These are phyloP conservation scores for Drosophila serrata DNA, from an alignment of 1,140 invertebrate genomes.

Conservation along the genomic window DNA sequence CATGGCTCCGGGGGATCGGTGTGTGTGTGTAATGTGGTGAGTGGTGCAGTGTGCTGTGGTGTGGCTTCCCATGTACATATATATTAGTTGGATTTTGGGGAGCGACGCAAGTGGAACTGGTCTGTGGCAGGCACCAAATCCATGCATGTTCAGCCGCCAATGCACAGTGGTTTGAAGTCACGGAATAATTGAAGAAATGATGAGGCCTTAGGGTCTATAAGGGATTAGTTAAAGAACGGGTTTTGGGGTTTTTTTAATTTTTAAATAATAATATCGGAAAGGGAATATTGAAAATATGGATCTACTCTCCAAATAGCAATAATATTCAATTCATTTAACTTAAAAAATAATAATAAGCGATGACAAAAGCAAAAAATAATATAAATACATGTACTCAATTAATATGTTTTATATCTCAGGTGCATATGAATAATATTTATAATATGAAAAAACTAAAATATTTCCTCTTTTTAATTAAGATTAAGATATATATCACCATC, in stretches of 20 bases:
- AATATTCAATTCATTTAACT: too few relatives aligned
- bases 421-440: background rate
- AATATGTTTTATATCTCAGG: too few relatives aligned
- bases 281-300: too few relatives aligned
- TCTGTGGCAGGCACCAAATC: conserved; percentile 64
- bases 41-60: conserved; percentile 36
- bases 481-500: too few relatives aligned
- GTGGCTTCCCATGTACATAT: conserved; percentile 62
- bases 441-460: background rate
- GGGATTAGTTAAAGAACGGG: background rate
- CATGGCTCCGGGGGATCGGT: conserved; percentile 25
- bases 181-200: background rate
- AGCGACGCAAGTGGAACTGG: conserved; percentile 83
- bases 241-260: background rate
- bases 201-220: background rate
- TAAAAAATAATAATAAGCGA: too few relatives aligned
- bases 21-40: conserved; percentile 11
- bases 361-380: too few relatives aligned
- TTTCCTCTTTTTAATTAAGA: background rate
- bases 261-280: background rate
- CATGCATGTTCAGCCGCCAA: conserved; percentile 42
- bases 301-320: too few relatives aligned
- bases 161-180: background rate
- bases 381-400: too few relatives aligned
- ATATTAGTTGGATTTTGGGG: conserved; percentile 82